phyloP scores from a whole-genome alignment of 2,888 invertebrate genomes.

The Alentia gelatinosa region DNA sequence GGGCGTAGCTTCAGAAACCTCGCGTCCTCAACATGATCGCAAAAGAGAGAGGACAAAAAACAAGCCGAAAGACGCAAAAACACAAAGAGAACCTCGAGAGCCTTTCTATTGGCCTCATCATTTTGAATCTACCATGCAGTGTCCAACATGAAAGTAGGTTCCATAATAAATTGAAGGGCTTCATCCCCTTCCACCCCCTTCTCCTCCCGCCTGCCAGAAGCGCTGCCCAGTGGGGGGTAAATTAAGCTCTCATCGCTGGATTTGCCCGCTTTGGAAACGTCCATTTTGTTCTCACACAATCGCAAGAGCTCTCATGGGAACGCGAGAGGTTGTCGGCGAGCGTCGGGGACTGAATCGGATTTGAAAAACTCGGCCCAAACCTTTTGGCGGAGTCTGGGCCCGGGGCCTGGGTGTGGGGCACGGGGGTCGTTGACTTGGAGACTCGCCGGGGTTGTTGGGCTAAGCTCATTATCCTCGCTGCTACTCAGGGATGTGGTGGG shows the following conservation, averaged over 20 bases:
- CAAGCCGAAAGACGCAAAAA: too few species aligned
- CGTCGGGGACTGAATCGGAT: slow-evolving; percentile 17
- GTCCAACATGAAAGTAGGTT: background rate
- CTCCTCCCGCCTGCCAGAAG: background rate
- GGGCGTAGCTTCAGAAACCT: too few species aligned
- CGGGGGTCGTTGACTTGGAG: background rate
- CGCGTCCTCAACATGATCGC: too few species aligned
- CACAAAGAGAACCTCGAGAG: background rate
- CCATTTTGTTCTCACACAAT: slow-evolving; percentile 39
- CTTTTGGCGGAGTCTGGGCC: background rate
- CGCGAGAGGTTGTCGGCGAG: background rate
- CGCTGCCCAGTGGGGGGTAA: background rate
- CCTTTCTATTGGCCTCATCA: background rate
- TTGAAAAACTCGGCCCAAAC: slow-evolving; percentile 12
- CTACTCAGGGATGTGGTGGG: too few species aligned
- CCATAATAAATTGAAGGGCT: background rate
- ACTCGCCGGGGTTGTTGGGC: background rate
- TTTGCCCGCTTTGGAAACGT: background rate
- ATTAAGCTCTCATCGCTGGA: slow-evolving; percentile 20
- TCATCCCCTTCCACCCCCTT: background rate
- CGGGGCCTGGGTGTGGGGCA: background rate
- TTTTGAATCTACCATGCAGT: background rate
- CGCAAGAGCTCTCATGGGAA: slow-evolving; percentile 9
- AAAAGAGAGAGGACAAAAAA: too few species aligned
- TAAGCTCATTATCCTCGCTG: background rate